Evolutionary conservation across 2,797 vertebrate genomes (phyloP).

Genomic region (Amblyopsis hoosieri): DNA sequence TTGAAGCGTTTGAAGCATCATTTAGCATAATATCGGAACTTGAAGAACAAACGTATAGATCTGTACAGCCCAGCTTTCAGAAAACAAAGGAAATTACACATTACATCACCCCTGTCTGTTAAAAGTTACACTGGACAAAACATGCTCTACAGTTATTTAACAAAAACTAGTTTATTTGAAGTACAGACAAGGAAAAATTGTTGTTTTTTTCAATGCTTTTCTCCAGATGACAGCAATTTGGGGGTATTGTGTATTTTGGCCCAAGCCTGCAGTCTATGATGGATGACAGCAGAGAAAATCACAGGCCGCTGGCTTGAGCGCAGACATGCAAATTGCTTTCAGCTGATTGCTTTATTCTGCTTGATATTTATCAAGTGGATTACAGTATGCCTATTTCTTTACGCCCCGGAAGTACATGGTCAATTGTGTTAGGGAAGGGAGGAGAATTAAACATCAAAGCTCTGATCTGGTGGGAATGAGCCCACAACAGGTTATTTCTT

Average conservation of each 20-base stretch:
- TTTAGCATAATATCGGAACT: slow-evolving; percentile 59
- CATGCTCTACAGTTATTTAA: slow-evolving; percentile 81
- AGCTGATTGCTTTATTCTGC: slow-evolving; percentile 85
- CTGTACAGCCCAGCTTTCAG: slow-evolving; percentile 71
- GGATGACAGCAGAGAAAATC: slow-evolving; percentile 91
- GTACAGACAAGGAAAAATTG: slow-evolving; percentile 79
- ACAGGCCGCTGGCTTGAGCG: slow-evolving; percentile 81
- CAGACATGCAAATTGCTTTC: slow-evolving; percentile 89
- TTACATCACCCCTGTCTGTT: slow-evolving; percentile 71
- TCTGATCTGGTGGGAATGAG: too few relatives aligned
- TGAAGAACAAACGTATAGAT: slow-evolving; percentile 60
- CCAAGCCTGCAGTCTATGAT: slow-evolving; percentile 83
- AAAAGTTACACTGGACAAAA: slow-evolving; percentile 70
- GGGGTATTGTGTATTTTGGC: slow-evolving; percentile 93
- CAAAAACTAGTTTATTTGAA: slow-evolving; percentile 90
- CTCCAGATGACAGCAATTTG: slow-evolving; percentile 94
- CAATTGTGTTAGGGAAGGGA: slow-evolving; percentile 44
- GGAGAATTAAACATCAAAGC: too few relatives aligned
- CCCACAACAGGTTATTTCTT: background rate
- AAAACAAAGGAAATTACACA: slow-evolving; percentile 81
- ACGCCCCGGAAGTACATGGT: slow-evolving; percentile 74
- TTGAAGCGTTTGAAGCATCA: slow-evolving; percentile 44
- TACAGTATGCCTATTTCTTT: slow-evolving; percentile 68
- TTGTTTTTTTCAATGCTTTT: slow-evolving; percentile 81
- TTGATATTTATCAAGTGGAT: slow-evolving; percentile 85